Base-by-base conservation (phyloP, 1,140 invertebrate species). In the Brachystomella parvula region DNA sequence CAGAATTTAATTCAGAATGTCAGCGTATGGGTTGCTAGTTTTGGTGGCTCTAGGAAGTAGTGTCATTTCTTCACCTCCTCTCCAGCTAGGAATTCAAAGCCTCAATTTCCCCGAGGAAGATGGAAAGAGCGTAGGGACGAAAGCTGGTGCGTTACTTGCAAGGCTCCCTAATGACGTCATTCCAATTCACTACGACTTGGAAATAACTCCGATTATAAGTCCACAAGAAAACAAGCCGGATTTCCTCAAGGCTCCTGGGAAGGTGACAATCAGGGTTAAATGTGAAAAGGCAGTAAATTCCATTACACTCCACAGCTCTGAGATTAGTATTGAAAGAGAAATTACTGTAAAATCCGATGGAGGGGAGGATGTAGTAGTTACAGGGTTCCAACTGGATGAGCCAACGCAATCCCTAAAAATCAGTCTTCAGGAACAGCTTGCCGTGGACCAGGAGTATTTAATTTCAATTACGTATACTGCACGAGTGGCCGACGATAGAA, bases 261-360 rank as follows among this genome's bases (percentile, higher is more conserved):
- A 60, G 15, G 58, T 60, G 6, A 60, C 3, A 19, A 60, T 60
- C 29, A 60, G 15, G 17, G 29, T 60, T 9, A 17, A 9, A 28
- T 60, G 58, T 31, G 29, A 60, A 15, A 29, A 60, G 29, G 58
- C 58, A 21, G 19, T 29, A 30, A 6, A 17, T 9, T 15, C 9
- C 9, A 60, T 60, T 24, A 28, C 28, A 28, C 28, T 60, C 9
- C 58, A 60, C 28, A 29, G n/a, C 29, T 9, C 31, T 28, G 28
- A 29, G 9, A 19, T 15, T 29, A 60, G 3, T 9, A 31, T 31
- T 19, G 17, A 56, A 56, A 24, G 29, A 3, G 58, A 24, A 29
- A 30, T 31, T 60, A 31, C 58, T 3, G 58, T 60, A 60, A 60
- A 39, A 39, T 39, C 35, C 6, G 35, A 39, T 39, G 35, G 35